These are phyloP conservation scores for Monoplex corrugatus DNA, from an alignment of 2,888 invertebrate species.

Conservation along the genomic window DNA sequence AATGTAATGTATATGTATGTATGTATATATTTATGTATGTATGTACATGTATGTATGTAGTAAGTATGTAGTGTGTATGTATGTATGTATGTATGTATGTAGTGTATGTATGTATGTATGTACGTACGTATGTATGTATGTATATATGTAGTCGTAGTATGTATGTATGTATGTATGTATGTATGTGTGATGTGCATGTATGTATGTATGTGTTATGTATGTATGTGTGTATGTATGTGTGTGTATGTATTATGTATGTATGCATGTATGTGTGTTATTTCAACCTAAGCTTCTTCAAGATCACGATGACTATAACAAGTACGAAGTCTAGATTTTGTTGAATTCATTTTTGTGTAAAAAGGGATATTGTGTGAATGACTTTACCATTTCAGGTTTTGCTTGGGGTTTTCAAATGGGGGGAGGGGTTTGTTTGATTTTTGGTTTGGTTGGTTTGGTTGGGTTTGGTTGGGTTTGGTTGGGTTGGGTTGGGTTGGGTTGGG, in stretches of 20 bases:
- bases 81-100: slow-evolving; percentile 24
- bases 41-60: slow-evolving; percentile 22
- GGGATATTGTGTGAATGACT: too few relatives aligned
- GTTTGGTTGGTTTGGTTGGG: too few relatives aligned
- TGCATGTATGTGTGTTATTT: neutral
- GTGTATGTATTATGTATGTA: neutral
- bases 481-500: too few relatives aligned
- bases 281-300: too few relatives aligned
- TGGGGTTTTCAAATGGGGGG: too few relatives aligned
- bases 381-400: too few relatives aligned
- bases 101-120: slow-evolving; percentile 15
- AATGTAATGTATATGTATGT: neutral
- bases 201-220: neutral
- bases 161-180: neutral
- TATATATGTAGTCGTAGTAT: neutral
- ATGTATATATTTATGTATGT: slow-evolving; percentile 15
- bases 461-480: too few relatives aligned
- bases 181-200: neutral
- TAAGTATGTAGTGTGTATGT: too few relatives aligned
- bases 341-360: too few relatives aligned
- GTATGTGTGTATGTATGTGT: neutral
- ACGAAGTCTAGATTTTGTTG: too few relatives aligned
- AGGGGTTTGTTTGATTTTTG: too few relatives aligned
- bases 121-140: neutral
- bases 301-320: too few relatives aligned